Evolutionary conservation across 2,113 vertebrate species (phyloP).

Genomic region (Apteryx owenii): DNA sequence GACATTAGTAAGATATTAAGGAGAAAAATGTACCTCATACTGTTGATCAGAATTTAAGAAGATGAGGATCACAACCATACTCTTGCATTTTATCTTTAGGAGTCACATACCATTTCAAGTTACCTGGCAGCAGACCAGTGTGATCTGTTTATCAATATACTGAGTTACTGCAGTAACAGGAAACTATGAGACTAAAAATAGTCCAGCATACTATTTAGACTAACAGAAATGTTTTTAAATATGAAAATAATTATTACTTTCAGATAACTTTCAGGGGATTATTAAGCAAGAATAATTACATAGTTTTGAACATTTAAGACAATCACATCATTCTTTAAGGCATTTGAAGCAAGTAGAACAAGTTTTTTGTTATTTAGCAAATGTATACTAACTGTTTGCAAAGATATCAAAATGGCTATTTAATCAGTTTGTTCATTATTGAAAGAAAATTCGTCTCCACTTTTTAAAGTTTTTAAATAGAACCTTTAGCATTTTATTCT

Average conservation of each 20-base stretch:
- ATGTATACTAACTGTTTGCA: not conserved
- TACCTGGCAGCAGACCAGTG: slow-evolving; percentile 17
- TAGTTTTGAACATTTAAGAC: not conserved
- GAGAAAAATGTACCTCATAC: not conserved
- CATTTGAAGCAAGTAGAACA: not conserved
- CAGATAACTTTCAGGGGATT: not conserved
- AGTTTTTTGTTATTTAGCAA: not conserved
- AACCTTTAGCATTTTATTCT: not conserved
- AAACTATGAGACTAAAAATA: slow-evolving; percentile 3
- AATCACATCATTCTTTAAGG: not conserved
- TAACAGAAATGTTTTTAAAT: not conserved
- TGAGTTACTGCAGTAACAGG: not conserved
- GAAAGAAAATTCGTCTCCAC: not conserved
- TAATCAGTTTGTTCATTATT: not conserved
- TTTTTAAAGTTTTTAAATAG: not conserved
- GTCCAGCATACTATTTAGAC: not conserved
- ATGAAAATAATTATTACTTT: not conserved
- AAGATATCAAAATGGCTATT: not conserved
- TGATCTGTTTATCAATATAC: not conserved
- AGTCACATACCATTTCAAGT: slow-evolving; percentile 14
- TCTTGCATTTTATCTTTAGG: not conserved
- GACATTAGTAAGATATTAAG: not conserved
- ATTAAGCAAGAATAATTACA: not conserved
- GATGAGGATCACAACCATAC: not conserved
- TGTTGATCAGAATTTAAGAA: not conserved